phyloP scores from a whole-genome alignment of 2,797 vertebrate species.

The Chrosomus eos region DNA sequence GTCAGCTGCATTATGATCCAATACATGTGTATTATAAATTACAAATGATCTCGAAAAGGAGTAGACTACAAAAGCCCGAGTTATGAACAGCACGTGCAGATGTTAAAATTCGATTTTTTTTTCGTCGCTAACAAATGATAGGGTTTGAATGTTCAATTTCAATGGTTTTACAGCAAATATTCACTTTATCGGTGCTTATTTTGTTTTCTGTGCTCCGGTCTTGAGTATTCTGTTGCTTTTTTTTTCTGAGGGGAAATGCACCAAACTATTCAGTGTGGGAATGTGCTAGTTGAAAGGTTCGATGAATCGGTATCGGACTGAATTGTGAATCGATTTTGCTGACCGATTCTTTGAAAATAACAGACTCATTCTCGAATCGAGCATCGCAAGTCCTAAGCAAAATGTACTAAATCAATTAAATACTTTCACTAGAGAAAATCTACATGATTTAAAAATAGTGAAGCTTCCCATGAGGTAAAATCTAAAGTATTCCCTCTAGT shows the following conservation, averaged over 20 bases:
- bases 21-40: background rate
- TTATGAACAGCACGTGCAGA: background rate
- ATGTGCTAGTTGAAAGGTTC: too few species aligned
- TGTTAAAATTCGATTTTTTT: background rate
- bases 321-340: background rate
- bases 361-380: background rate
- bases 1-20: background rate
- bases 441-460: too few species aligned
- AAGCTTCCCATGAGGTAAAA: too few species aligned
- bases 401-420: too few species aligned
- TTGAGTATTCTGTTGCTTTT: background rate
- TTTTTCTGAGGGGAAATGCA: background rate
- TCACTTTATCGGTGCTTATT: too few species aligned
- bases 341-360: background rate
- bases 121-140: background rate
- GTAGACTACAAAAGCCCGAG: too few species aligned
- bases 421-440: too few species aligned
- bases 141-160: background rate
- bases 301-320: background rate
- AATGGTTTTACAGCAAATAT: background rate
- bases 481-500: background rate
- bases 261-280: too few species aligned
- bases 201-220: background rate
- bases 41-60: background rate
- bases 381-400: background rate